Evolutionary conservation across 2,888 invertebrate genomes (phyloP).

Genomic region (Lampropteryx suffumata): DNA sequence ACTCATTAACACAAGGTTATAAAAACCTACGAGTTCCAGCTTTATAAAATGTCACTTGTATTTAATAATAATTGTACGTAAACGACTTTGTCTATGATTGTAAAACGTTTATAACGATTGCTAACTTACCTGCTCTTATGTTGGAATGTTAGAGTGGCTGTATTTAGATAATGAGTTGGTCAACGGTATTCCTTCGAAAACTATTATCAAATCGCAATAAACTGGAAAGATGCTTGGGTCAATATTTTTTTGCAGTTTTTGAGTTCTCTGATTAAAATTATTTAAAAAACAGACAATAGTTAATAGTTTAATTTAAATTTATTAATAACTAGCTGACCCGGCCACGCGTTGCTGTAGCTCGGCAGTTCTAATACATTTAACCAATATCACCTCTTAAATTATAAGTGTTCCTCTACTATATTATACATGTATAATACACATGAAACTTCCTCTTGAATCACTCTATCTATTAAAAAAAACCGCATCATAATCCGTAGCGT

Average conservation of each 20-base stretch:
- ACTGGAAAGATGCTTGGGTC: background rate
- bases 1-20: no score
- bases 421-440: no score
- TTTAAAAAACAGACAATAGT: no score
- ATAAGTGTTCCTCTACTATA: no score
- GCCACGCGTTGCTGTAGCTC: no score
- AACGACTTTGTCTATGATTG: slow-evolving; percentile 28
- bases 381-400: no score
- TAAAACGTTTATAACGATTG: slow-evolving; percentile 38
- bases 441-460: no score
- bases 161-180: slow-evolving; percentile 29
- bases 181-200: slow-evolving; percentile 33
- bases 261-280: background rate
- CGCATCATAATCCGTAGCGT: no score
- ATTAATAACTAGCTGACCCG: no score
- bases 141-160: slow-evolving; percentile 37
- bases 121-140: slow-evolving; percentile 33
- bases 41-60: slow-evolving; percentile 15
- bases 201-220: slow-evolving; percentile 8
- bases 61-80: slow-evolving; percentile 24
- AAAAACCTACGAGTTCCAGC: slow-evolving; percentile 9
- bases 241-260: background rate
- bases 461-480: no score
- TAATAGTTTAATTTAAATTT: no score
- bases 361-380: no score